These are phyloP conservation scores for Lipotes vexillifer DNA, from an alignment of 2,113 vertebrate species.

Conservation along the genomic window DNA sequence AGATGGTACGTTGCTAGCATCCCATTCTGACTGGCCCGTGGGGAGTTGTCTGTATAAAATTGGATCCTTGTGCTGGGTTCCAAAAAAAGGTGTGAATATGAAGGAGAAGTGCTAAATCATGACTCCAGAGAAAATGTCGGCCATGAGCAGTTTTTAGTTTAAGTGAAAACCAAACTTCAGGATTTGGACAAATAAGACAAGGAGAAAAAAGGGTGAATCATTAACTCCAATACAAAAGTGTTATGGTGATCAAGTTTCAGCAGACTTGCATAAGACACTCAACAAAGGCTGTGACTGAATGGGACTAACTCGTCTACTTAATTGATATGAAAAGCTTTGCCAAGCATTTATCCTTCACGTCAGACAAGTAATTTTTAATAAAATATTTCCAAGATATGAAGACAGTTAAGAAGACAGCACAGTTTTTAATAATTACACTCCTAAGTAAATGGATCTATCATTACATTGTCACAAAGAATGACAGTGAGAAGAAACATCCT, in stretches of 20 bases:
- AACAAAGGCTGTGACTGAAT: background rate
- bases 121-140: constrained; percentile 71
- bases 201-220: constrained; percentile 55
- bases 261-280: background rate
- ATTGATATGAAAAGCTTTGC: constrained; percentile 79
- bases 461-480: constrained; percentile 83
- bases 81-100: constrained; percentile 76
- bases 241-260: background rate
- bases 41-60: constrained; percentile 78
- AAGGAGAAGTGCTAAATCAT: constrained; percentile 80
- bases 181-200: constrained; percentile 65
- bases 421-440: constrained; percentile 82
- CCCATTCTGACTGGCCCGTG: constrained; percentile 67
- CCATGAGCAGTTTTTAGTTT: constrained; percentile 74
- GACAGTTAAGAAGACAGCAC: constrained; percentile 84
- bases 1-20: constrained; percentile 66
- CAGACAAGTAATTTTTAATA: constrained; percentile 85
- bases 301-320: constrained; percentile 45
- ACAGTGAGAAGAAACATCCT: constrained; percentile 82
- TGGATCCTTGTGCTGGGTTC: constrained; percentile 73
- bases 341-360: constrained; percentile 80
- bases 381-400: constrained; percentile 84
- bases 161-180: constrained; percentile 69
- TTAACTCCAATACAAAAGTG: constrained; percentile 9
- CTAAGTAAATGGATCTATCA: constrained; percentile 83